These are phyloP conservation scores for Hypsopygia costalis DNA, from an alignment of 2,888 invertebrate genomes.

Conservation along the genomic window DNA sequence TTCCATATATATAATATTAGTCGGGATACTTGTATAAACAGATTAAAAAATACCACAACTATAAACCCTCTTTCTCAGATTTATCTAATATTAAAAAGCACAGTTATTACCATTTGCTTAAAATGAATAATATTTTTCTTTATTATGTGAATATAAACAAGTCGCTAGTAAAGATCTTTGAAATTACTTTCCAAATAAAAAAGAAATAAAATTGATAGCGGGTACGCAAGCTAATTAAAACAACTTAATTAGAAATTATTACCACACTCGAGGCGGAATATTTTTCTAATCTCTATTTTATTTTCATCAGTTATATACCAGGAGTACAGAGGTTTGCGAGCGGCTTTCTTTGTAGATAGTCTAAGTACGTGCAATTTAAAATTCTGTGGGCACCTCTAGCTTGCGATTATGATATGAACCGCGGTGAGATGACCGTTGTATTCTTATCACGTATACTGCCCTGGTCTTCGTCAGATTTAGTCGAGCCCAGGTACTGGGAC, in stretches of 20 bases:
- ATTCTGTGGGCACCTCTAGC: slow-evolving; percentile 51
- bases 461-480: slow-evolving; percentile 60
- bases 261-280: background rate
- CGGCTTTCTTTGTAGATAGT: slow-evolving; percentile 33
- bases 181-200: no score
- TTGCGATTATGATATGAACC: slow-evolving; percentile 58
- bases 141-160: no score
- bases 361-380: slow-evolving; percentile 44
- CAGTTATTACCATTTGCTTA: no score
- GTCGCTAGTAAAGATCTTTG: no score
- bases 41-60: no score
- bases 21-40: no score
- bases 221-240: background rate
- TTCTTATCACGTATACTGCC: slow-evolving; percentile 58
- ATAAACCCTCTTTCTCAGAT: no score
- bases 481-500: slow-evolving; percentile 33
- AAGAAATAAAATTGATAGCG: background rate
- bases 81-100: no score
- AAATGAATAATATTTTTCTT: no score
- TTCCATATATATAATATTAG: no score
- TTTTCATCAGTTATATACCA: slow-evolving; percentile 1
- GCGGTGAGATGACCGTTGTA: slow-evolving; percentile 37
- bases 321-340: slow-evolving; percentile 16
- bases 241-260: background rate
- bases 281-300: background rate